Evolutionary conservation across 1,140 invertebrate species (phyloP).

Genomic region (Hirudo medicinalis): DNA sequence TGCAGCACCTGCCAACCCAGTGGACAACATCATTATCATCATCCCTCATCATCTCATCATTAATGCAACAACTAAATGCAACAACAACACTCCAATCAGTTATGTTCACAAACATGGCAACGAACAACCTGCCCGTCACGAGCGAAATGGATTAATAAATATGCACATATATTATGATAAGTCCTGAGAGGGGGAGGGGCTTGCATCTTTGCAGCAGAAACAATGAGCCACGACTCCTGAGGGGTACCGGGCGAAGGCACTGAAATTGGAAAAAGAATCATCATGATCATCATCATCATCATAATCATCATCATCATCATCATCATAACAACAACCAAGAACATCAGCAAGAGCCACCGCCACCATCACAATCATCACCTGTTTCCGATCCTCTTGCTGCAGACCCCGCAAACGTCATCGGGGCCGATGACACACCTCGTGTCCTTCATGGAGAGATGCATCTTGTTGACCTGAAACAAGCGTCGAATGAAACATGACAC

Average conservation of each 20-base stretch:
- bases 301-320: not conserved
- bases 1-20: too few species aligned
- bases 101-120: too few species aligned
- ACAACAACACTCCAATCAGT: too few species aligned
- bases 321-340: not conserved
- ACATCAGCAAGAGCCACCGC: not conserved
- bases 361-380: slow-evolving; percentile 45
- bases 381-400: slow-evolving; percentile 78
- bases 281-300: slow-evolving; percentile 3
- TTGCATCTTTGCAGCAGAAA: slow-evolving; percentile 51
- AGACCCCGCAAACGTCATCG: slow-evolving; percentile 72
- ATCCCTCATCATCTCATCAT: too few species aligned
- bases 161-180: too few species aligned
- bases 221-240: slow-evolving; percentile 84
- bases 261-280: slow-evolving; percentile 43
- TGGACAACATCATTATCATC: too few species aligned
- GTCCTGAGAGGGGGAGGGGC: slow-evolving; percentile 25
- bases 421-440: slow-evolving; percentile 69
- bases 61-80: too few species aligned
- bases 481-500: too few species aligned
- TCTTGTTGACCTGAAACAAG: not conserved
- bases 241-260: slow-evolving; percentile 78
- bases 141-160: too few species aligned
- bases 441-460: slow-evolving; percentile 46
- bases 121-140: too few species aligned